These are phyloP conservation scores for Tetramorium simillimum DNA, from an alignment of 1,140 invertebrate genomes.

Conservation along the genomic window DNA sequence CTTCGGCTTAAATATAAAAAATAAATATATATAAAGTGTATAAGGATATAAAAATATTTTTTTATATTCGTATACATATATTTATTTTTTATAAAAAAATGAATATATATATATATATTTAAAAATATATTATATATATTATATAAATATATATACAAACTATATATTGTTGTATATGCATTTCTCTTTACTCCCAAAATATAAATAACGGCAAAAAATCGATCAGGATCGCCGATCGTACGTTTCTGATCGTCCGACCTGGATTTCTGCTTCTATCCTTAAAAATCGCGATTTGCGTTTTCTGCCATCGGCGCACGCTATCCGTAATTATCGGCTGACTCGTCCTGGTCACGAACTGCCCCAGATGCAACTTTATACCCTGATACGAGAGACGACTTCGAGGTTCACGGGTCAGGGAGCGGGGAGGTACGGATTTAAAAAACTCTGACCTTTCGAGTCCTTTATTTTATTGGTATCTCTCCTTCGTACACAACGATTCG, in stretches of 20 bases:
- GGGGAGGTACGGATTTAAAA: background rate
- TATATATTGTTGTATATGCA: background rate
- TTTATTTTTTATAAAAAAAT: background rate
- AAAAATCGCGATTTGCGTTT: constrained; percentile 41
- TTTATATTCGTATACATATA: background rate
- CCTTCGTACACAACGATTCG: constrained; percentile 35
- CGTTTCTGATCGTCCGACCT: constrained; percentile 54
- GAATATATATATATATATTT: background rate
- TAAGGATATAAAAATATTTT: background rate
- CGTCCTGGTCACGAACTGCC: background rate
- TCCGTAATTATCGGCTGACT: constrained; percentile 54
- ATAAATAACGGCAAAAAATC: background rate
- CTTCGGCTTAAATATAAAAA: background rate
- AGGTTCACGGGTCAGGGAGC: background rate
- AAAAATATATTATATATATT: background rate
- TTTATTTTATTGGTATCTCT: constrained; percentile 56
- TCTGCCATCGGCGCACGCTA: constrained; percentile 48
- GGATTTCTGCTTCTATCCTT: constrained; percentile 3
- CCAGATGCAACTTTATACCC: background rate
- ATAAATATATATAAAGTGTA: background rate
- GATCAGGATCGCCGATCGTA: constrained; percentile 6
- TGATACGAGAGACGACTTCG: background rate
- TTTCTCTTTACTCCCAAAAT: background rate
- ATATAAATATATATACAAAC: background rate
- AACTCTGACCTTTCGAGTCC: background rate